phyloP scores from a whole-genome alignment of 1,140 invertebrate species.

The Saccostrea echinata region DNA sequence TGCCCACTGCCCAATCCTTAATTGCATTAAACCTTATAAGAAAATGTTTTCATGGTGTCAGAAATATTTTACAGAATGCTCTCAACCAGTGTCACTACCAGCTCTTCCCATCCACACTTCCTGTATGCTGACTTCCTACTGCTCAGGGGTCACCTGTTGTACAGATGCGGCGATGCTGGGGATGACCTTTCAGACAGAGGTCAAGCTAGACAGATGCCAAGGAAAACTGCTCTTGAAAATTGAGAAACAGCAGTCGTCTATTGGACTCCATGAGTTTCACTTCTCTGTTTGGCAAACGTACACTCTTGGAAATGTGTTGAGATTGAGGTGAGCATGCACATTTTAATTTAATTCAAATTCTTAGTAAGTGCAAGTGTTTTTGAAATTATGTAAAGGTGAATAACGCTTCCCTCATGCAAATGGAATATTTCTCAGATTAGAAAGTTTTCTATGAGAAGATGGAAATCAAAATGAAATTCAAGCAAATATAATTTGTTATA shows the following conservation, averaged over 20 bases:
- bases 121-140: constrained; percentile 52
- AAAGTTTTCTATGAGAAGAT: too few relatives aligned
- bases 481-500: too few relatives aligned
- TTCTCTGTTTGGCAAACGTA: constrained; percentile 33
- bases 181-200: constrained; percentile 46
- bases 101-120: constrained; percentile 46
- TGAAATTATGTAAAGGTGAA: too few relatives aligned
- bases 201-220: constrained; percentile 47
- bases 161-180: constrained; percentile 46
- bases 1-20: too few relatives aligned
- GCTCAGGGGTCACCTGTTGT: constrained; percentile 57
- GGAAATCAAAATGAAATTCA: too few relatives aligned
- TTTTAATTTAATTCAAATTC: neutral
- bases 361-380: too few relatives aligned
- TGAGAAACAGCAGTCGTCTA: constrained; percentile 47
- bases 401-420: too few relatives aligned
- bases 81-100: constrained; percentile 38
- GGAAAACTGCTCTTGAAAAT: constrained; percentile 47
- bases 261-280: constrained; percentile 45
- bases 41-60: neutral
- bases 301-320: constrained; percentile 42
- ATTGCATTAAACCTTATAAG: too few relatives aligned
- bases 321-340: constrained; percentile 33
- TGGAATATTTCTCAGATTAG: too few relatives aligned
- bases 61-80: constrained; percentile 48